Conservation (phyloP, 2,888 invertebrate species). For the Lomographa bimaculata region DNA sequence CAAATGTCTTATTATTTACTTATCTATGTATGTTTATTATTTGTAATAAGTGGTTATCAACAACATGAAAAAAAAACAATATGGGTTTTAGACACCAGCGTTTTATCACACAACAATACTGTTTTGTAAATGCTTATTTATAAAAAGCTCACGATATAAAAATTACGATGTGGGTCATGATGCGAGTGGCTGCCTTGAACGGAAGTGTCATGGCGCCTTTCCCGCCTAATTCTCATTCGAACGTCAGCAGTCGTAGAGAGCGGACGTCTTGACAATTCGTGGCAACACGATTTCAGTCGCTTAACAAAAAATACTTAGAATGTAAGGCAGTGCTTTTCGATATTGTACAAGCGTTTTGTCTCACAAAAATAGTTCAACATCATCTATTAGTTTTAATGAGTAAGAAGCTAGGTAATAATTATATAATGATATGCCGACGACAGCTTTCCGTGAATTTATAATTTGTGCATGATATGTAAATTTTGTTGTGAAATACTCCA, state of each 20-base stretch:
- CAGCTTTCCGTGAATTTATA: slow-evolving; percentile 56
- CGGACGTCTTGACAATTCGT: slow-evolving; percentile 46
- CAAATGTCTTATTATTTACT: slow-evolving; percentile 50
- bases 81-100: slow-evolving; percentile 43
- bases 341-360: slow-evolving; percentile 63
- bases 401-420: slow-evolving; percentile 36
- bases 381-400: slow-evolving; percentile 30
- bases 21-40: slow-evolving; percentile 43
- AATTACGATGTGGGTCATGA: slow-evolving; percentile 52
- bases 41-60: slow-evolving; percentile 37
- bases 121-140: slow-evolving; percentile 56
- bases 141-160: slow-evolving; percentile 75
- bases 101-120: slow-evolving; percentile 53
- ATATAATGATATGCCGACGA: slow-evolving; percentile 73
- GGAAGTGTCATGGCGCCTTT: slow-evolving; percentile 37
- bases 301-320: slow-evolving; percentile 68
- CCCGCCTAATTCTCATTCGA: slow-evolving; percentile 47
- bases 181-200: slow-evolving; percentile 52
- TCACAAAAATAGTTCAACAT: slow-evolving; percentile 40
- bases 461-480: slow-evolving; percentile 76
- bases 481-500: slow-evolving; percentile 35
- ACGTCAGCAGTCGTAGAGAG: slow-evolving; percentile 53
- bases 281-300: slow-evolving; percentile 44
- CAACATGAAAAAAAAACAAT: slow-evolving; percentile 28
- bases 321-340: slow-evolving; percentile 79